These are phyloP conservation scores for Thelaira solivaga DNA, from an alignment of 2,888 invertebrate genomes.

Conservation along the genomic window DNA sequence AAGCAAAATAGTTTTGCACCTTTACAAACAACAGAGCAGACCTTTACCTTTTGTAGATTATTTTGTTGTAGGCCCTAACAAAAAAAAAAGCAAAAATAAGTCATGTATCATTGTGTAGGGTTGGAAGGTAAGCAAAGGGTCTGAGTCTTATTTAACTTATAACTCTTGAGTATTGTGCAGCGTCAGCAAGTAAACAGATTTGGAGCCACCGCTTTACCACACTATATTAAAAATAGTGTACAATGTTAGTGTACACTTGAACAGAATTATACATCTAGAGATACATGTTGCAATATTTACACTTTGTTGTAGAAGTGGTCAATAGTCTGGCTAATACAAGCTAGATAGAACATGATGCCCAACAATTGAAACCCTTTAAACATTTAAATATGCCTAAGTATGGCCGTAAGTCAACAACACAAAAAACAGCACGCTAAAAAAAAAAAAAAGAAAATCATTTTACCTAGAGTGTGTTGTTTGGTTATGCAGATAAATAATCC, in stretches of 20 bases:
- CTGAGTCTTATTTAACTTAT: constrained; percentile 59
- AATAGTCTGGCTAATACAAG: constrained; percentile 36
- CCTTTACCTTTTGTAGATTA: neutral
- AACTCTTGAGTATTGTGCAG: constrained; percentile 47
- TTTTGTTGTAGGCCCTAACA: neutral
- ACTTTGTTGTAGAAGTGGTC: constrained; percentile 52
- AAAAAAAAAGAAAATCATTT: constrained; percentile 26
- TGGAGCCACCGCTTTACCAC: constrained; percentile 11
- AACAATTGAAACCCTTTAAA: constrained; percentile 57
- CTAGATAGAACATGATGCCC: neutral
- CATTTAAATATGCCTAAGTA: constrained; percentile 61
- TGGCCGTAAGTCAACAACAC: constrained; percentile 39
- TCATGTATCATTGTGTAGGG: constrained; percentile 42
- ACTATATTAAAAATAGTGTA: no score
- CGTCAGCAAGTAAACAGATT: constrained; percentile 20
- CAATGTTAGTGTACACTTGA: no score
- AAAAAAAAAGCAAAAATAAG: constrained; percentile 23
- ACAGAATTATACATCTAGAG: constrained; percentile 14
- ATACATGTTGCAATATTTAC: constrained; percentile 60
- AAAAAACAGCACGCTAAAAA: constrained; percentile 13
- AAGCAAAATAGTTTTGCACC: constrained; percentile 37
- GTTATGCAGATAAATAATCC: constrained; percentile 60
- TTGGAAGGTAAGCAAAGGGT: constrained; percentile 4
- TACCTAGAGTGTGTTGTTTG: constrained; percentile 48
- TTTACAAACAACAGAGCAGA: constrained; percentile 33